These are phyloP conservation scores for Lineus longissimus DNA, from an alignment of 1,140 invertebrate genomes.

Conservation along the genomic window DNA sequence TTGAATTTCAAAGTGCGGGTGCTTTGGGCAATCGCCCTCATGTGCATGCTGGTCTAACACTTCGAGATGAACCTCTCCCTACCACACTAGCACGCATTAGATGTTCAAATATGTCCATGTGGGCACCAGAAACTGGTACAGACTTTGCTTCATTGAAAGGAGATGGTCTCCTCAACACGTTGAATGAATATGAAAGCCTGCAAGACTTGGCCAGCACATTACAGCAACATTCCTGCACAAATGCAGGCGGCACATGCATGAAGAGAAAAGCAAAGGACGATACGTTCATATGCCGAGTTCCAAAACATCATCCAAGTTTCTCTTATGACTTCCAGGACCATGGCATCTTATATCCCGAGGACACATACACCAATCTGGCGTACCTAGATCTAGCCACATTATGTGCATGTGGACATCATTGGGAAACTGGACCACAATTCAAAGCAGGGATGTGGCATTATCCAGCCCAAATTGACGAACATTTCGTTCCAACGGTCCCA, in stretches of 20 bases:
- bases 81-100: too few relatives aligned
- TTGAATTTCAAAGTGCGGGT: too few relatives aligned
- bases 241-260: neutral
- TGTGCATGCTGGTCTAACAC: too few relatives aligned
- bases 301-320: neutral
- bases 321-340: neutral
- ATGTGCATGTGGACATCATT: neutral
- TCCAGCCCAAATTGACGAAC: neutral
- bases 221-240: neutral
- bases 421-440: neutral
- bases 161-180: neutral
- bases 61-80: too few relatives aligned
- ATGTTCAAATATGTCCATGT: too few relatives aligned
- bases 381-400: neutral
- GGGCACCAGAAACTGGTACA: too few relatives aligned
- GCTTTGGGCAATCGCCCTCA: too few relatives aligned
- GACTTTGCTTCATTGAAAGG: too few relatives aligned
- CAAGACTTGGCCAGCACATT: neutral
- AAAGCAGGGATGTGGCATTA: neutral
- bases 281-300: neutral
- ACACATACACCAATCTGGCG: neutral
- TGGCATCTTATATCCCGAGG: neutral
- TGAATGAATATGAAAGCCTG: neutral
- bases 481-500: neutral
- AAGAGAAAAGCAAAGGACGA: neutral